Evolutionary conservation across 2,113 vertebrate species (phyloP).

Genomic region (Aplodontia rufa): DNA sequence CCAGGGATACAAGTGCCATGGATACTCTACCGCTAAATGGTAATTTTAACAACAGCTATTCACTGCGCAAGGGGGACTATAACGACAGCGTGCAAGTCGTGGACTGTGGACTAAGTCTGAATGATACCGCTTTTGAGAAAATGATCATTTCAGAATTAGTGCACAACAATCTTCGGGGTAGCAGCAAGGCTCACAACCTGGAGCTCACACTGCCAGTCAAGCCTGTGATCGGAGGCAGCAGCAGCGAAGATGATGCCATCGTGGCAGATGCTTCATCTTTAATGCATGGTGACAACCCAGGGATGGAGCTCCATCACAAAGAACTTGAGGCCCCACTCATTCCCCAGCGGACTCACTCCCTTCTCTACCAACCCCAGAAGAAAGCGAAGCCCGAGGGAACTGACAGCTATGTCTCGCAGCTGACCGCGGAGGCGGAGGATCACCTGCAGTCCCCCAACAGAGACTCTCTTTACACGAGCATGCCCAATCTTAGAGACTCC

Average conservation of each 20-base stretch:
- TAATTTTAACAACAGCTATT: slow-evolving; percentile 99
- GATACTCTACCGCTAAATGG: slow-evolving; percentile 99
- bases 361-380: slow-evolving; percentile 99
- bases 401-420: slow-evolving; percentile 92
- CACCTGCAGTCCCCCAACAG: slow-evolving; percentile 96
- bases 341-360: slow-evolving; percentile 99
- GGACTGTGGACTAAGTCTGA: slow-evolving; percentile 98
- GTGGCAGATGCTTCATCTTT: slow-evolving; percentile 95
- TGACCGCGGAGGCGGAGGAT: slow-evolving; percentile 91
- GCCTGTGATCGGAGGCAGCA: slow-evolving; percentile 90
- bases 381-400: slow-evolving; percentile 93
- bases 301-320: slow-evolving; percentile 93
- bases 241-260: slow-evolving; percentile 94
- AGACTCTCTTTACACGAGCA: slow-evolving; percentile 99
- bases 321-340: slow-evolving; percentile 97
- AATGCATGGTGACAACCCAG: slow-evolving; percentile 91
- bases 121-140: slow-evolving; percentile 98
- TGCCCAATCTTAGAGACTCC: slow-evolving; percentile 99
- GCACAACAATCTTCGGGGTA: slow-evolving; percentile 98
- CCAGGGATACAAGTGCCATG: slow-evolving; percentile 99
- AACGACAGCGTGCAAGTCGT: slow-evolving; percentile 94
- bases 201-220: slow-evolving; percentile 92
- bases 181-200: slow-evolving; percentile 93
- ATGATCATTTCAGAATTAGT: slow-evolving; percentile 99
- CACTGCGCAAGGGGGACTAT: slow-evolving; percentile 96